Percentiles rank a stretch among this genome's conserved stretches.
Evolutionary conservation across 2,888 invertebrate genomes (phyloP).

Genomic region (Ephialtes manifestator): DNA sequence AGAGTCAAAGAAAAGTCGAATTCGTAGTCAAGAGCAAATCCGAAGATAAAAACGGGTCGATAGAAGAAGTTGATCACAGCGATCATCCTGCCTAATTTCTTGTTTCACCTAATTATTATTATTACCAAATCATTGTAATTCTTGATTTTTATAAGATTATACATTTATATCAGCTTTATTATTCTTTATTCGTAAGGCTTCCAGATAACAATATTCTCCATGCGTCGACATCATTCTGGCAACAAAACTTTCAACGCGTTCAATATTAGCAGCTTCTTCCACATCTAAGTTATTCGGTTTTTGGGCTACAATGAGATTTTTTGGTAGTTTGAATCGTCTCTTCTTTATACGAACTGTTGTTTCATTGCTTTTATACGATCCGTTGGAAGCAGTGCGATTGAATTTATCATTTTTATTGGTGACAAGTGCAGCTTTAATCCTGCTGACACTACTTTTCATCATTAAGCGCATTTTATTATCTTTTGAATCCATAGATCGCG

Average conservation of each 20-base stretch:
- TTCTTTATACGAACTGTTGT: constrained; percentile 54
- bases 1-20: constrained; percentile 61
- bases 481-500: background rate
- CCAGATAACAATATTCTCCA: constrained; percentile 53
- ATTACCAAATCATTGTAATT: constrained; percentile 30
- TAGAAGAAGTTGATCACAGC: constrained; percentile 22
- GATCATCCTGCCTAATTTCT: background rate
- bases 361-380: background rate
- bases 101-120: background rate
- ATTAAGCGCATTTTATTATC: constrained; percentile 6
- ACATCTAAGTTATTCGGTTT: background rate
- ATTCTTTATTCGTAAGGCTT: constrained; percentile 56
- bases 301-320: constrained; percentile 41
- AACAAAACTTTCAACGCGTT: background rate
- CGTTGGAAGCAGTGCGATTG: background rate
- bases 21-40: constrained; percentile 51
- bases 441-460: constrained; percentile 15
- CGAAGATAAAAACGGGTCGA: constrained; percentile 11
- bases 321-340: constrained; percentile 35
- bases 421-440: background rate
- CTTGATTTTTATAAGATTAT: constrained; percentile 42
- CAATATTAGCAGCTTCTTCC: background rate
- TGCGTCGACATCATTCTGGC: background rate
- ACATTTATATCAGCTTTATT: constrained; percentile 50
- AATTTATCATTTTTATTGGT: background rate